These are phyloP conservation scores for Acrobasis consociella DNA, from an alignment of 2,888 invertebrate species.

Conservation along the genomic window DNA sequence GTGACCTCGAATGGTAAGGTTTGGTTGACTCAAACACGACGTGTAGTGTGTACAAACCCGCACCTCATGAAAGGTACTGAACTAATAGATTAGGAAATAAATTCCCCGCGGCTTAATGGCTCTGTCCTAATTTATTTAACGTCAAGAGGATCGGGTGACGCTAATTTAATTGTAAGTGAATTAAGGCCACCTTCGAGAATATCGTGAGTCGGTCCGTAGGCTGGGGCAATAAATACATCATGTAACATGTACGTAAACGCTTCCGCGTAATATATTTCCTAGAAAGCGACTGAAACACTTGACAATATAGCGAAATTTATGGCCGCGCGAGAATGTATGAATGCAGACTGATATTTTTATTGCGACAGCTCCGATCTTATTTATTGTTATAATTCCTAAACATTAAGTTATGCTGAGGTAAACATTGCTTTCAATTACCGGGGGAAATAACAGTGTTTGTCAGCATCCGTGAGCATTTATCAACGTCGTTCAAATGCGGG, in stretches of 20 bases:
- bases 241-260: constrained; percentile 51
- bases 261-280: constrained; percentile 59
- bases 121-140: constrained; percentile 68
- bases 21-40: constrained; percentile 34
- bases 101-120: constrained; percentile 61
- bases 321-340: constrained; percentile 37
- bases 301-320: constrained; percentile 60
- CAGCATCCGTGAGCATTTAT: constrained; percentile 13
- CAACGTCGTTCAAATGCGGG: constrained; percentile 20
- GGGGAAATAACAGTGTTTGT: constrained; percentile 17
- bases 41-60: constrained; percentile 34
- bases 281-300: constrained; percentile 58
- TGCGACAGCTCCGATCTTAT: constrained; percentile 30
- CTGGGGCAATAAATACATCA: constrained; percentile 65
- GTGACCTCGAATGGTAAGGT: constrained; percentile 38
- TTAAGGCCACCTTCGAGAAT: constrained; percentile 65
- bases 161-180: constrained; percentile 71
- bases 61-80: constrained; percentile 43
- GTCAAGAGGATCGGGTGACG: constrained; percentile 64
- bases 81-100: constrained; percentile 63
- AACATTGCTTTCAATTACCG: constrained; percentile 24
- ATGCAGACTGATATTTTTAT: constrained; percentile 36
- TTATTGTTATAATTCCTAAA: constrained; percentile 24
- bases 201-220: constrained; percentile 47
- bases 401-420: constrained; percentile 16